These are phyloP conservation scores for Amblyteles armatorius DNA, from an alignment of 2,888 invertebrate species.

Conservation along the genomic window DNA sequence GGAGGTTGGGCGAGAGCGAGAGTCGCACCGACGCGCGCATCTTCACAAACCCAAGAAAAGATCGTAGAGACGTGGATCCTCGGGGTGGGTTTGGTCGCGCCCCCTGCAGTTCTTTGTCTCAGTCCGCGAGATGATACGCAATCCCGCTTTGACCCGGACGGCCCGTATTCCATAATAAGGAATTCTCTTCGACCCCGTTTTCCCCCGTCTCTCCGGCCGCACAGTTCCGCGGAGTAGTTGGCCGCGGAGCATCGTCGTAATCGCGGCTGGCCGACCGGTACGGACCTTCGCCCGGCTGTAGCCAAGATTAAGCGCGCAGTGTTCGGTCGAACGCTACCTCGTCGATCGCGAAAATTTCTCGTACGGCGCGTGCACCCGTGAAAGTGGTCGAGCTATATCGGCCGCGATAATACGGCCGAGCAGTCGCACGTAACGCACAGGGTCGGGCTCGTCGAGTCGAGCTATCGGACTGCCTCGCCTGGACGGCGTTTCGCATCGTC, in stretches of 20 bases:
- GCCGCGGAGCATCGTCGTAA: conserved; percentile 6
- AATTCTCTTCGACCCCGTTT: conserved; percentile 33
- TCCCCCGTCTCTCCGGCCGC: neutral
- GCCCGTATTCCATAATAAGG: conserved; percentile 63
- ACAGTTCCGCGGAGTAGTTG: neutral
- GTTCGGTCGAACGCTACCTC: neutral
- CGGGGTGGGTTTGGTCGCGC: conserved; percentile 44
- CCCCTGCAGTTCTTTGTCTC: conserved; percentile 45
- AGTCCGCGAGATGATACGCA: conserved; percentile 57
- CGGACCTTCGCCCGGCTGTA: neutral
- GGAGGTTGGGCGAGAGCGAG: neutral
- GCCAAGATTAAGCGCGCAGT: neutral
- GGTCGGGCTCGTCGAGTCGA: neutral
- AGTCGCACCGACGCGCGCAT: conserved; percentile 45
- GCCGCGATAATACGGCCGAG: neutral
- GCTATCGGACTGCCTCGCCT: neutral
- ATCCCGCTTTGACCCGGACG: conserved; percentile 55
- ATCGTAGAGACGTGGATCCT: neutral
- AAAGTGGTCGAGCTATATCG: neutral
- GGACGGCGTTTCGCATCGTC: neutral
- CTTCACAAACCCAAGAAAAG: neutral
- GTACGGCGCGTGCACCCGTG: neutral
- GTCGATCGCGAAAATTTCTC: neutral
- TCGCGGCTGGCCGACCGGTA: neutral
- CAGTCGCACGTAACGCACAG: neutral